These are phyloP conservation scores for Coenonympha arcania DNA, from an alignment of 2,888 invertebrate genomes.

Conservation along the genomic window DNA sequence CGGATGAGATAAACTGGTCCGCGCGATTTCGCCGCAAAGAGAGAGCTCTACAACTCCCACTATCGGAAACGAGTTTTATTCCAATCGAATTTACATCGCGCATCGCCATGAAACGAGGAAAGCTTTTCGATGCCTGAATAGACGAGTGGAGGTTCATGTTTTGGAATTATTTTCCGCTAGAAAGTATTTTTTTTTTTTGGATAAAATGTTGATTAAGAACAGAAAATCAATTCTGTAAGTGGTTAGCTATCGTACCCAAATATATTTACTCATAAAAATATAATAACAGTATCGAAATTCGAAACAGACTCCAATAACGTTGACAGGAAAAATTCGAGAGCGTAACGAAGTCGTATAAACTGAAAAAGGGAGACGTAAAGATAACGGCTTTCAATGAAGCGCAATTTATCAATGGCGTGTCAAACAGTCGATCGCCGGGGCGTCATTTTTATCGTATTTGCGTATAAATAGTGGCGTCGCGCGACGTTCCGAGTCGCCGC, in stretches of 20 bases:
- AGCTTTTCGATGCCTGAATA: slow-evolving; percentile 30
- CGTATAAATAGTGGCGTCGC: slow-evolving; percentile 72
- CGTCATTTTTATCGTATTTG: slow-evolving; percentile 74
- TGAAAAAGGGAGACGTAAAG: slow-evolving; percentile 32
- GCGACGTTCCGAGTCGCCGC: slow-evolving; percentile 63
- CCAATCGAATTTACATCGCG: slow-evolving; percentile 61
- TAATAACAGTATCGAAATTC: slow-evolving; percentile 15
- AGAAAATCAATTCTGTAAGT: not conserved
- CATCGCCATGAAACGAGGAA: slow-evolving; percentile 47
- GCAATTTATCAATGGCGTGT: slow-evolving; percentile 72
- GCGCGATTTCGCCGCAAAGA: slow-evolving; percentile 67
- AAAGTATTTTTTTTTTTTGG: slow-evolving; percentile 1
- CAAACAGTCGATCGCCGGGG: slow-evolving; percentile 70
- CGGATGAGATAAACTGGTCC: slow-evolving; percentile 66
- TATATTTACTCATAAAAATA: not conserved
- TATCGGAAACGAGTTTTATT: slow-evolving; percentile 55
- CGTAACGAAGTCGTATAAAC: slow-evolving; percentile 39
- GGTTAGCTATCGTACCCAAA: not conserved
- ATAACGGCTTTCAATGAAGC: slow-evolving; percentile 60
- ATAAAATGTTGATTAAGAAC: not conserved
- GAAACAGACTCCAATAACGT: not conserved
- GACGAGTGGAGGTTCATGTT: slow-evolving; percentile 14
- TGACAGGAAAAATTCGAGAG: slow-evolving; percentile 25
- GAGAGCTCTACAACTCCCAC: slow-evolving; percentile 61
- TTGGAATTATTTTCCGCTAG: slow-evolving; percentile 12